A percentile compares a stretch with the other conserved stretches of the same genome.
These are phyloP conservation scores for Sebastes minor DNA, from an alignment of 2,797 vertebrate species.

Conservation along the genomic window DNA sequence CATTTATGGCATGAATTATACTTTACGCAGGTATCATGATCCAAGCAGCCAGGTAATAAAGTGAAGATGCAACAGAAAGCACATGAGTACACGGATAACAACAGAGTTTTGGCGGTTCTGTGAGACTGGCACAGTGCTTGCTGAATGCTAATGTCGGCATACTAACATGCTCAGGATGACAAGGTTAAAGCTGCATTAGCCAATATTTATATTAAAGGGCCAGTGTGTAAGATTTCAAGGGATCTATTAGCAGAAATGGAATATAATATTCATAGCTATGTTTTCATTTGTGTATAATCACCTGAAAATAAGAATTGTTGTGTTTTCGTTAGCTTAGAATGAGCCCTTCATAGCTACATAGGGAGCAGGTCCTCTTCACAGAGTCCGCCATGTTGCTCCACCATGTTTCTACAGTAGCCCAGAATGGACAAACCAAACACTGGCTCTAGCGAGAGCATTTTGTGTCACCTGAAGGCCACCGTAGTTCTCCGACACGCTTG, in stretches of 20 bases:
- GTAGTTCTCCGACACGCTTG: no score
- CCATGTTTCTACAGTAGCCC: no score
- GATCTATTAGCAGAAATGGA: no score
- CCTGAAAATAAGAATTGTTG: background rate
- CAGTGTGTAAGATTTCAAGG: no score
- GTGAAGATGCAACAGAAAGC: constrained; percentile 5
- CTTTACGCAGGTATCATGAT: background rate
- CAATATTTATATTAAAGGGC: background rate
- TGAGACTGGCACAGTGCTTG: background rate
- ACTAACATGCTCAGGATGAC: background rate
- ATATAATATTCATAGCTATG: background rate
- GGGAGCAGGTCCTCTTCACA: no score
- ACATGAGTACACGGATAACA: background rate
- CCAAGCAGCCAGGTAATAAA: background rate
- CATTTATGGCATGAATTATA: constrained; percentile 23
- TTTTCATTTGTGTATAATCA: background rate
- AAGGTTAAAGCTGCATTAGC: background rate
- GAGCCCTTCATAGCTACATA: no score
- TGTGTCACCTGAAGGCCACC: no score
- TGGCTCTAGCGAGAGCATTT: no score
- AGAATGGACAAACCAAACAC: no score
- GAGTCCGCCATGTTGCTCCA: no score
- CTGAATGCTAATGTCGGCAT: background rate
- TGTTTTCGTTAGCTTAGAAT: background rate
- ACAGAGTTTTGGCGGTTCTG: background rate